Conservation (phyloP, 2,888 invertebrate species). For the Microctonus brassicae region DNA sequence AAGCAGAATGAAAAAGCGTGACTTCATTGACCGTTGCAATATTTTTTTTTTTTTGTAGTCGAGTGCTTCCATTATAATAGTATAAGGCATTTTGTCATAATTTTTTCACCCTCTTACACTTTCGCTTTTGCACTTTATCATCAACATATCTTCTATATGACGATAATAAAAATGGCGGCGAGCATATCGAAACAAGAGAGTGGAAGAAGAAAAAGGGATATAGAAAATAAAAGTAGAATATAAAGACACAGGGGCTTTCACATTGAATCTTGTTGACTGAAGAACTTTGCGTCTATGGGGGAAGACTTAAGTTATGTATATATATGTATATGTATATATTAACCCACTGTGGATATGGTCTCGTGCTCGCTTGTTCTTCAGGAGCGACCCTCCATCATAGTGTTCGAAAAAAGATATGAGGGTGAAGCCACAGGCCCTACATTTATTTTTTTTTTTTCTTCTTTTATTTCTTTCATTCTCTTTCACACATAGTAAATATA, state of each 20-base stretch:
- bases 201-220: not conserved
- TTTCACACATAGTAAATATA: not conserved
- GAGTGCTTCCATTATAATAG: not conserved
- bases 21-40: not conserved
- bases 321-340: not conserved
- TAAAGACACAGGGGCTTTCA: not conserved
- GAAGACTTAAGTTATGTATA: not conserved
- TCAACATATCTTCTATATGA: not conserved
- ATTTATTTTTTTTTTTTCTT: not conserved
- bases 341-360: not conserved
- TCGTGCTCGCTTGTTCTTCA: conserved; percentile 6
- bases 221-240: not conserved
- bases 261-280: conserved; percentile 32
- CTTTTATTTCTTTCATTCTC: no score
- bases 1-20: not conserved
- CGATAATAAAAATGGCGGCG: conserved; percentile 12
- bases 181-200: not conserved
- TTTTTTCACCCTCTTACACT: conserved; percentile 6
- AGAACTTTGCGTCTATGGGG: conserved; percentile 21
- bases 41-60: no score
- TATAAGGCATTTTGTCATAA: not conserved
- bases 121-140: conserved; percentile 24
- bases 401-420: not conserved
- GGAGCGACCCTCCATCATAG: not conserved
- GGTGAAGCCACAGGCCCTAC: not conserved